A percentile compares a stretch with the other conserved stretches of the same genome.
phyloP scores from a whole-genome alignment of 2,797 vertebrate genomes.

The Notamacropus eugenii region DNA sequence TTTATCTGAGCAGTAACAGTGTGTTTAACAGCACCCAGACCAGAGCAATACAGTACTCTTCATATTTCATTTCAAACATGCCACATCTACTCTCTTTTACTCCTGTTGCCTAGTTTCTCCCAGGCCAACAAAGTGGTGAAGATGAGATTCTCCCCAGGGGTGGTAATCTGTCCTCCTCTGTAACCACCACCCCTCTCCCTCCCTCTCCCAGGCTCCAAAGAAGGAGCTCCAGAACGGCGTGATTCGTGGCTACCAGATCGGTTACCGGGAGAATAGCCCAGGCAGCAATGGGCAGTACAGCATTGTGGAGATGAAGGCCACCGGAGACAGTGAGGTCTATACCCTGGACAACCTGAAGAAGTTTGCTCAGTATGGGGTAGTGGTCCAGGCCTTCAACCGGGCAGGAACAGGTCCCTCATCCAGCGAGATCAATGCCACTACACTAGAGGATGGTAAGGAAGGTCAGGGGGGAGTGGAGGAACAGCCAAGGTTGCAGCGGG shows the following conservation, averaged over 20 bases:
- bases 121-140: neutral
- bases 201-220: conserved; percentile 90
- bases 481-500: neutral
- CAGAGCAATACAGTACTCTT: too few species aligned
- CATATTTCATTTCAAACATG: neutral
- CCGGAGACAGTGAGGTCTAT: conserved; percentile 97
- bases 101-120: neutral
- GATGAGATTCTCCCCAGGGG: neutral
- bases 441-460: conserved; percentile 94
- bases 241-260: conserved; percentile 98
- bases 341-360: conserved; percentile 99
- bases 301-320: conserved; percentile 99
- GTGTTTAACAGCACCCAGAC: too few species aligned
- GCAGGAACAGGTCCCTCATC: conserved; percentile 97
- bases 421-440: conserved; percentile 98
- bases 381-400: conserved; percentile 98
- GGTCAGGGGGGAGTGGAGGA: fast-evolving
- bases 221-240: conserved; percentile 98
- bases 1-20: neutral
- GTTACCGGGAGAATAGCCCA: conserved; percentile 97
- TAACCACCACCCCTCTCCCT: fast-evolving
- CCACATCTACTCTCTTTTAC: neutral
- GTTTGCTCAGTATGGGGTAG: conserved; percentile 97
- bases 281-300: conserved; percentile 99
- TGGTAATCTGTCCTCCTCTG: fast-evolving